Evolutionary conservation across 2,113 vertebrate species (phyloP), one percentile per base, ranked within the genome.

Genomic region (Choloepus hoffmanni): DNA sequence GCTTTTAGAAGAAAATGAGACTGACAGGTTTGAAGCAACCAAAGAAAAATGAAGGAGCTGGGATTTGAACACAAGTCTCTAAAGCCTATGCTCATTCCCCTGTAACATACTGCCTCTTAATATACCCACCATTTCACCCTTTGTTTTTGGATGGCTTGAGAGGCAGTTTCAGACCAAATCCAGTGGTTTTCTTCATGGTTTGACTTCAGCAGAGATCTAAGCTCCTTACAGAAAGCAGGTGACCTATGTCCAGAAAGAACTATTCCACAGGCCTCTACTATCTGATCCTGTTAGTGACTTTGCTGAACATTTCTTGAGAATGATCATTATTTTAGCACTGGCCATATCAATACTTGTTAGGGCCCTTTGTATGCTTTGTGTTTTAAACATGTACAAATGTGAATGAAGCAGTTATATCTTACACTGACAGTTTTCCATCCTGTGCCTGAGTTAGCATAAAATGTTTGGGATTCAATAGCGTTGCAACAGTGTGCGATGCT

Each of bases 371-470:
- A 87, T 86, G 63, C 65, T 84, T 76, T 86, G 87, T 96, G 78
- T 76, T 62, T 79, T 58, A 90, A 97, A 83, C n/a, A 10, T 73
- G 30, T 21, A 67, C 63, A 90, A 1, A 36, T 97, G 95, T 87
- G 93, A 96, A 92, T 95, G 87, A 89, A 92, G 90, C 26, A 0
- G 28, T 73, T 97, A 62, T 76, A 55, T 76, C 87, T 74, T 0
- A 0, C 24, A 3, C 63, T 98, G 96, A 95, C 95, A 68, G 70
- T 53, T 97, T 95, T 92, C 97, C 95, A 70, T 87, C 53, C 63
- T 77, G 97, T 96, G 93, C 96, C 4, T 0, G 78, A 79, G 74
- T 97, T 95, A 96, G 67, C 73, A 53, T 95, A 92, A 98, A 98
- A 95, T 97, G 91, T 93, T 85, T 97, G 76, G 70, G 82, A 85